phyloP scores from a whole-genome alignment of 1,140 invertebrate species.

The Alviniconcha marisindica region DNA sequence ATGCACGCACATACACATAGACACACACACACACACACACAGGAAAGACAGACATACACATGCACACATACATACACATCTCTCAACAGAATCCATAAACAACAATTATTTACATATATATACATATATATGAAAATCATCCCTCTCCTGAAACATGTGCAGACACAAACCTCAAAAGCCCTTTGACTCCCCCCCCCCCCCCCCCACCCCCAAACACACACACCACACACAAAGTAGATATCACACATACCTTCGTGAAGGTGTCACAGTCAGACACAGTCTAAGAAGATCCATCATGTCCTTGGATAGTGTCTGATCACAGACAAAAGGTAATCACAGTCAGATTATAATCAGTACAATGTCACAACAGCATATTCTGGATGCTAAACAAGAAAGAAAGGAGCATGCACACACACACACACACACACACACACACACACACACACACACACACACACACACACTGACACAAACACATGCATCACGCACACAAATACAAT shows the following conservation, averaged over 20 bases:
- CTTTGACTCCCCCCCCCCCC: conserved; percentile 3
- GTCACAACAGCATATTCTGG: no score
- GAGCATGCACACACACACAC: conserved; percentile 1
- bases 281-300: conserved; percentile 67
- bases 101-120: no score
- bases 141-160: no score
- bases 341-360: no score
- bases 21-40: no score
- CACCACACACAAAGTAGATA: neutral
- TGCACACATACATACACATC: neutral
- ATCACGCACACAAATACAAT: conserved; percentile 23
- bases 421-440: neutral
- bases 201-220: neutral
- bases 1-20: no score
- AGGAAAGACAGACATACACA: conserved; percentile 6
- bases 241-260: conserved; percentile 48
- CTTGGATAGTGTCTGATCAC: conserved; percentile 62
- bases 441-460: neutral
- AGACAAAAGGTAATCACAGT: no score
- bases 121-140: no score
- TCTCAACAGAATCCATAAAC: no score
- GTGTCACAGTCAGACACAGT: conserved; percentile 65
- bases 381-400: no score
- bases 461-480: neutral
- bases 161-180: no score